phyloP scores from a whole-genome alignment of 2,797 vertebrate species.

The Enteromius thamalakanensis region DNA sequence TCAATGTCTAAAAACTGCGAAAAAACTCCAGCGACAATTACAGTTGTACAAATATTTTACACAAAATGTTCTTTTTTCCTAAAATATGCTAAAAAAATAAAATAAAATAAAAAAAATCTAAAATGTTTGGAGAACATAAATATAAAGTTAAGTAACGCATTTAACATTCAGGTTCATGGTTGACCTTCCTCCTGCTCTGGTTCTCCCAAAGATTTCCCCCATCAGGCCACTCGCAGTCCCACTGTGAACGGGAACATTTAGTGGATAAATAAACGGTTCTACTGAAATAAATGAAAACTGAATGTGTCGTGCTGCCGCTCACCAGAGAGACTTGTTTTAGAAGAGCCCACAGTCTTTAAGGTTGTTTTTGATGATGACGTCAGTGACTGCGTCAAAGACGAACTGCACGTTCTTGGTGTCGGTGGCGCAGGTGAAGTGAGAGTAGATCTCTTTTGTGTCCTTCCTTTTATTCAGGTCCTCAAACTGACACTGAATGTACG shows the following conservation, averaged over 20 bases:
- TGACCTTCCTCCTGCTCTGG: conserved; percentile 65
- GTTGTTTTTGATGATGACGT: conserved; percentile 99
- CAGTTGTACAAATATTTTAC: conserved; percentile 92
- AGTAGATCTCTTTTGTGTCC: conserved; percentile 99
- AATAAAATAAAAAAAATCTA: conserved; percentile 64
- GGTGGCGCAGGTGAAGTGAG: conserved; percentile 98
- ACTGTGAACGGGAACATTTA: not conserved
- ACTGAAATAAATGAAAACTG: not conserved
- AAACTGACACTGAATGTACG: conserved; percentile 96
- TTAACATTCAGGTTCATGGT: conserved; percentile 78
- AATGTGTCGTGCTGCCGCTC: conserved; percentile 6
- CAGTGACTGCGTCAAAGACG: conserved; percentile 98
- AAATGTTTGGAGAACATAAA: conserved; percentile 92
- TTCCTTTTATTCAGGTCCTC: conserved; percentile 98
- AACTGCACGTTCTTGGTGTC: conserved; percentile 99
- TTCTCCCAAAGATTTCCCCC: conserved; percentile 53
- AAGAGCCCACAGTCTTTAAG: conserved; percentile 99
- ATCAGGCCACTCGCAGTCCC: conserved; percentile 13
- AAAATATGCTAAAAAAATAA: not conserved
- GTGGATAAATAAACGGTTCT: not conserved
- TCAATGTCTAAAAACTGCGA: conserved; percentile 73
- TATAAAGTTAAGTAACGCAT: conserved; percentile 91
- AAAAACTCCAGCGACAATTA: conserved; percentile 83
- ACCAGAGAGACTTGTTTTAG: conserved; percentile 73
- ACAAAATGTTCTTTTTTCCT: conserved; percentile 70